Evolutionary conservation across 2,113 vertebrate species (phyloP), one percentile per base, ranked within the genome.

Genomic region (Cephalopterus ornatus): DNA sequence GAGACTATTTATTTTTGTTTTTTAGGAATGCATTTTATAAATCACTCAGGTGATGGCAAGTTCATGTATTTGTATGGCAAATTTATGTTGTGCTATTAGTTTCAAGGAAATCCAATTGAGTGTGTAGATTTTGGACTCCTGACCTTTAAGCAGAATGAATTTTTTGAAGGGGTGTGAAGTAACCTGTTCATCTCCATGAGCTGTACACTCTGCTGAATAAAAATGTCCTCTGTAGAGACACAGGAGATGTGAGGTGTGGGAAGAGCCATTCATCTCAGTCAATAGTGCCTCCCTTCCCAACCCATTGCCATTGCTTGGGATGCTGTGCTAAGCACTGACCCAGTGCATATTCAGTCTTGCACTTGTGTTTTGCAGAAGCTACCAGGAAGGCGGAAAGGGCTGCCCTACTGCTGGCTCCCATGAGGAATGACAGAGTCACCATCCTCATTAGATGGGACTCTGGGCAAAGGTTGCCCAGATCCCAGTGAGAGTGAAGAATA

Each of bases 81-180:
- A 95, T 94, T 94, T 84, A 89, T 91, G 86, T 89, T 87, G 66
- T 2, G 2, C 50, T 90, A 47, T 89, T 93, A 93, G 88, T 95
- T 96, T 92, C 86, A 91, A 88, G 93, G 77, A 94, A 89, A 89
- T 81, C n/a, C 49, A 85, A 42, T 41, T 71, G 67, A 71, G 32
- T 68, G 41, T 46, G 50, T 91, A 66, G 77, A 82, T 75, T 97
- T 95, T 82, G 68, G 87, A 89, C 70, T 91, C 49, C 42, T 53
- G 39, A 89, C 58, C 76, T 95, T 83, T 85, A 78, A 82, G 30
- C 32, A 85, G 56, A 92, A 89, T 50, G 66, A 63, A 14, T 53
- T 86, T 91, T 95, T 81, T 88, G 2, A 82, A 89, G 35, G 55
- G 35, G 13, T 61, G 37, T 78, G 70, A 84, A 79, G 61, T 88